A percentile compares a stretch with the other conserved stretches of the same genome.
These are phyloP conservation scores for Blastobasis lacticolella DNA, from an alignment of 2,888 invertebrate species.

Conservation along the genomic window DNA sequence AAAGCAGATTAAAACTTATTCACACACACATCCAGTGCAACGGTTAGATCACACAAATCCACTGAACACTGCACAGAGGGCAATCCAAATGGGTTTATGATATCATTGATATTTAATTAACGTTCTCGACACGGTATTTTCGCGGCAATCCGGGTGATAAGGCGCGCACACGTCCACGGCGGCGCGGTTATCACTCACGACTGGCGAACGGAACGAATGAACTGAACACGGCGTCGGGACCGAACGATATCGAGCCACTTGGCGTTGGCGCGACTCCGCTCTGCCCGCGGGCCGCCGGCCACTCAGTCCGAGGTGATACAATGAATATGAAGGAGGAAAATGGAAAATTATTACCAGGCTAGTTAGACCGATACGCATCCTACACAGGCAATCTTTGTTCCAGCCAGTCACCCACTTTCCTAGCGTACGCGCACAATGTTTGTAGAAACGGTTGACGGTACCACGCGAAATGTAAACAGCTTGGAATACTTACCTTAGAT, in stretches of 20 bases:
- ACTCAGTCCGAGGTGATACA: conserved; percentile 8
- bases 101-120: conserved; percentile 13
- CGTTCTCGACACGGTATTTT: conserved; percentile 33
- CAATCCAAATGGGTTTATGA: conserved; percentile 18
- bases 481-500: conserved; percentile 9
- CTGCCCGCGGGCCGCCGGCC: background rate
- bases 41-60: conserved; percentile 34
- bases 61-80: conserved; percentile 29
- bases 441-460: conserved; percentile 49
- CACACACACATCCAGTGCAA: conserved; percentile 44
- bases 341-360: conserved; percentile 14
- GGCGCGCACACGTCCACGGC: conserved; percentile 29
- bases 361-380: background rate
- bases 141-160: conserved; percentile 35
- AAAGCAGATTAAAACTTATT: conserved; percentile 37
- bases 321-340: conserved; percentile 22
- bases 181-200: conserved; percentile 55
- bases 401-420: conserved; percentile 45
- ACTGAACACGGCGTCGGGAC: conserved; percentile 24
- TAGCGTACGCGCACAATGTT: conserved; percentile 27
- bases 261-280: background rate
- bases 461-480: conserved; percentile 45
- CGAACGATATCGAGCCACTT: conserved; percentile 17
- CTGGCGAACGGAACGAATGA: conserved; percentile 42
- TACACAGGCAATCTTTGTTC: conserved; percentile 23